Conservation (phyloP, 2,113 vertebrate genomes). For the Hyaena hyaena region DNA sequence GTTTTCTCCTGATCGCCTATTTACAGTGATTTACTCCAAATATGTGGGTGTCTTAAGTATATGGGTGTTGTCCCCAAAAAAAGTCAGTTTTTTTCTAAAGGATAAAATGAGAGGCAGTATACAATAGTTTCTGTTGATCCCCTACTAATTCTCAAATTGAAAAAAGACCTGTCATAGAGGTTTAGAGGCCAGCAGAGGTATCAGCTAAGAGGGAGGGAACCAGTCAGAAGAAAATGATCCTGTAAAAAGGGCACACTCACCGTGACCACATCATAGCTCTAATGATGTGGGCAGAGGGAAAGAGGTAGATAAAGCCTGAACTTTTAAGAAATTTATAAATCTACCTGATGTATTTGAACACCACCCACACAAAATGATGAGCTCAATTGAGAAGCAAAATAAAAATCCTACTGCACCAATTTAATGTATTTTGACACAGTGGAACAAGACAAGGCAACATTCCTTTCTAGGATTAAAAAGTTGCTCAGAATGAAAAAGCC, state of each 20-base stretch:
- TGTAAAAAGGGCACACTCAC: neutral
- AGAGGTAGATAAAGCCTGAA: neutral
- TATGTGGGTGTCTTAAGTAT: constrained; percentile 74
- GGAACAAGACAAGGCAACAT: neutral
- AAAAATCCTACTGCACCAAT: neutral
- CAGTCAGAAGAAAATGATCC: neutral
- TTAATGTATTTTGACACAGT: constrained; percentile 34
- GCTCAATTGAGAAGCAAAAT: constrained; percentile 35
- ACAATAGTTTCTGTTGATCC: constrained; percentile 63
- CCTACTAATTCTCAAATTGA: constrained; percentile 66
- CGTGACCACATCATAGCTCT: neutral
- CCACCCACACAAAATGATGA: constrained; percentile 38
- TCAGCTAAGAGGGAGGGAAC: neutral
- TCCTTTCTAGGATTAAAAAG: constrained; percentile 54
- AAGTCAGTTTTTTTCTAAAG: constrained; percentile 72
- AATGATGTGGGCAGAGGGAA: neutral
- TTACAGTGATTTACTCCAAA: constrained; percentile 80
- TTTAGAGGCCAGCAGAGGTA: neutral
- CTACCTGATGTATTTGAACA: neutral
- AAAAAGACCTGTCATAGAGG: neutral
- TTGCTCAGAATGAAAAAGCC: constrained; percentile 32
- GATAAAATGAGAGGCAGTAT: constrained; percentile 66
- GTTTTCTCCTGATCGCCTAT: constrained; percentile 76
- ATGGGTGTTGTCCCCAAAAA: constrained; percentile 70
- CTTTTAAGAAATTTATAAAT: constrained; percentile 47